These are phyloP conservation scores for Lottia gigantea DNA, from an alignment of 2,888 invertebrate genomes.

Conservation along the genomic window DNA sequence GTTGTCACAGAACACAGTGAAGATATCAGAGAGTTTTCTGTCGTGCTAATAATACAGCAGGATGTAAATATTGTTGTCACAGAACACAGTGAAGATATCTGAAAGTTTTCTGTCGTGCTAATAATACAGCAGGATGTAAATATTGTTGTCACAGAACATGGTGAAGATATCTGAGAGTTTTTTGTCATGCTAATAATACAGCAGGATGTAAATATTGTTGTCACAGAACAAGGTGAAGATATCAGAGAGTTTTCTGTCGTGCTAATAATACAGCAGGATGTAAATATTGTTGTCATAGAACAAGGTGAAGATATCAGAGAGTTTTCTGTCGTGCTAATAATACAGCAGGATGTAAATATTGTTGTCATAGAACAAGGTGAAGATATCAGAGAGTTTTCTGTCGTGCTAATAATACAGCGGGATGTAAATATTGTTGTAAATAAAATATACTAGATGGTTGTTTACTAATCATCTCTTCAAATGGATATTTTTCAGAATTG, in stretches of 20 bases:
- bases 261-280: constrained; percentile 39
- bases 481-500: constrained; percentile 42
- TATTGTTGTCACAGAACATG: constrained; percentile 42
- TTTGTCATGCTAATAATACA: constrained; percentile 30
- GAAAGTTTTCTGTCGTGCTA: constrained; percentile 30
- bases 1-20: constrained; percentile 14
- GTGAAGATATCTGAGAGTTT: constrained; percentile 22
- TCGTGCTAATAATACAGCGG: constrained; percentile 36
- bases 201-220: constrained; percentile 57
- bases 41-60: constrained; percentile 36
- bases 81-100: too few species aligned
- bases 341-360: constrained; percentile 52
- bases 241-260: constrained; percentile 31
- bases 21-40: constrained; percentile 25
- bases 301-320: constrained; percentile 13
- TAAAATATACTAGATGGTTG: constrained; percentile 60
- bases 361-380: constrained; percentile 15
- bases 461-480: constrained; percentile 57
- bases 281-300: constrained; percentile 43
- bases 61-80: constrained; percentile 48
- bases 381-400: constrained; percentile 25
- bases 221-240: too few species aligned
- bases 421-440: constrained; percentile 58
- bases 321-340: constrained; percentile 31
- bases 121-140: constrained; percentile 44